These are phyloP conservation scores for Agrotis clavis DNA, from an alignment of 2,888 invertebrate genomes.

Conservation along the genomic window DNA sequence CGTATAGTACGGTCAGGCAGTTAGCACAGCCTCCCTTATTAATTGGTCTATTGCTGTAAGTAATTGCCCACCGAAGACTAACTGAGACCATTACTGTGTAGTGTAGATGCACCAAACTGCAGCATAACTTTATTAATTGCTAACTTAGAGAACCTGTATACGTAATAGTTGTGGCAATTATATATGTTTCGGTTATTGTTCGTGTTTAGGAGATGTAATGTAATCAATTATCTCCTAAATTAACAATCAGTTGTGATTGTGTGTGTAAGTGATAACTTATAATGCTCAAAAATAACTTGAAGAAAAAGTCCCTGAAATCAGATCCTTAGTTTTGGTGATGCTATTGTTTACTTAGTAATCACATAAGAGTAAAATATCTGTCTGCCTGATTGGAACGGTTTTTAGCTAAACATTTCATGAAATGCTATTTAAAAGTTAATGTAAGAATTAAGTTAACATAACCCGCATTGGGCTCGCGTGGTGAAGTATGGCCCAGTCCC, in stretches of 20 bases:
- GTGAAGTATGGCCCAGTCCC: too few relatives aligned
- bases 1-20: slow-evolving; percentile 65
- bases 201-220: slow-evolving; percentile 12
- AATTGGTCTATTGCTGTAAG: slow-evolving; percentile 79
- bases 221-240: too few relatives aligned
- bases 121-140: slow-evolving; percentile 74
- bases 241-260: too few relatives aligned
- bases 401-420: too few relatives aligned
- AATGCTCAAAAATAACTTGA: not conserved
- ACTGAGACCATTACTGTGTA: slow-evolving; percentile 74
- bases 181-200: slow-evolving; percentile 60
- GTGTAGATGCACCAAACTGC: slow-evolving; percentile 68
- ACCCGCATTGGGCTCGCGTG: too few relatives aligned
- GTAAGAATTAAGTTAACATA: too few relatives aligned
- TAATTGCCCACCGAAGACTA: slow-evolving; percentile 75
- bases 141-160: slow-evolving; percentile 63
- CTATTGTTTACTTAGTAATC: too few relatives aligned
- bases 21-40: slow-evolving; percentile 73
- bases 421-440: too few relatives aligned
- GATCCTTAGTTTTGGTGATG: too few relatives aligned
- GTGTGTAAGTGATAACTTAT: not conserved
- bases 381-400: too few relatives aligned
- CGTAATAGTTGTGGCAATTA: slow-evolving; percentile 58
- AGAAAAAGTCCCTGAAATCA: not conserved
- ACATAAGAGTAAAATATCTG: too few relatives aligned